Evolutionary conservation across 2,888 invertebrate species (phyloP).

Genomic region (Aphidius colemani): DNA sequence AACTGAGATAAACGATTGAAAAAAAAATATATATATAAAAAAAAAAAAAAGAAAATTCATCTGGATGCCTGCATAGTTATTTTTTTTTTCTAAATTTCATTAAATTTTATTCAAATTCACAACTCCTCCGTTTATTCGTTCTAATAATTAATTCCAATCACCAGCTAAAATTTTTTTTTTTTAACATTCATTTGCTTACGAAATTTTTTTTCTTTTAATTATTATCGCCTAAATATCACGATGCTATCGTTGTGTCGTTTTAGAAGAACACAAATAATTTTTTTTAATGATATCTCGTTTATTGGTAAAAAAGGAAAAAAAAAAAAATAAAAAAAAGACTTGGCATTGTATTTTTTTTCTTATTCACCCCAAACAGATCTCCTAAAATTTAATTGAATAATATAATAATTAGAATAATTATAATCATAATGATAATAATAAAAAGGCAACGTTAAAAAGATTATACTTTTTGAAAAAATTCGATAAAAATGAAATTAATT

Average conservation of each 20-base stretch:
- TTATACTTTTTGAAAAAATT: conserved; percentile 21
- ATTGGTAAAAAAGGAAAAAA: conserved; percentile 27
- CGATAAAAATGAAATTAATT: conserved; percentile 28
- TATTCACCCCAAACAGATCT: conserved; percentile 12
- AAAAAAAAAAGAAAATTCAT: conserved; percentile 51
- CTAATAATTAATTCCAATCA: conserved; percentile 22
- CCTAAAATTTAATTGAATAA: conserved; percentile 12
- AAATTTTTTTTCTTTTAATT: conserved; percentile 34
- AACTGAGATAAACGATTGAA: conserved; percentile 30
- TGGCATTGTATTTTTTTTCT: conserved; percentile 21
- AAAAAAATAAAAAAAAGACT: conserved; percentile 34
- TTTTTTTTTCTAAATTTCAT: conserved; percentile 9
- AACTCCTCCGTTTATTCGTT: conserved; percentile 13
- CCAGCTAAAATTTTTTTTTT: conserved; percentile 23
- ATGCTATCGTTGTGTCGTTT: conserved; percentile 38
- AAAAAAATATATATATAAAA: conserved; percentile 36
- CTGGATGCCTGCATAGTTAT: conserved; percentile 39
- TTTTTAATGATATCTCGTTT: conserved; percentile 33
- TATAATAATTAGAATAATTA: neutral
- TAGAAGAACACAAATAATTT: conserved; percentile 38
- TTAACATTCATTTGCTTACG: conserved; percentile 15
- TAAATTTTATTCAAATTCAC: conserved; percentile 14
- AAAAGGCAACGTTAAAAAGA: neutral
- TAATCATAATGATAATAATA: no score
- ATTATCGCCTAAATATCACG: conserved; percentile 58